Evolutionary conservation across 2,888 invertebrate species (phyloP), one percentile per base, ranked within the genome.

Genomic region (Sisyra nigra): DNA sequence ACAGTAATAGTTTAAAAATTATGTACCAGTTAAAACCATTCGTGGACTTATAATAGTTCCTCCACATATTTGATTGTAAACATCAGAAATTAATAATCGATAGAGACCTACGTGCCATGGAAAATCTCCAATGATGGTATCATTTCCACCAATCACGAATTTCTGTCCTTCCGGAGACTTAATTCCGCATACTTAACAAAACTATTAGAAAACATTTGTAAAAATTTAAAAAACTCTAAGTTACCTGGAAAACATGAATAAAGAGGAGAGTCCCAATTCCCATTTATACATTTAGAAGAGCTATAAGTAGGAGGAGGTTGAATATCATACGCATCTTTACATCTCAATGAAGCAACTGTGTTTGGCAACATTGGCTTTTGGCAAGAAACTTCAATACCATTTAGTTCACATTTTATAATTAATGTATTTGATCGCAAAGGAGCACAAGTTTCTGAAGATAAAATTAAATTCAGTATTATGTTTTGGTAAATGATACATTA

Each of bases 61-160:
- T 3, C 57, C 59, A 47, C 59, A 60, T 31, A 52, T 48, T 18
- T 52, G 50, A 3, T 19, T 18, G 3, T 42, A 41, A 7, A 7
- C 7, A 2, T 41, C 45, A 1, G 11, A 17, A 5, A 44, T 24
- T 33, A 45, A 38, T 18, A n/a, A 3, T 24, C 7, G 39, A 44
- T 55, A 60, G 38, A 60, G 29, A 2, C 56, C 59, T 6, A 53
- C 50, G 11, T 56, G 54, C 60, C 60, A 60, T 11, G 60, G 60
- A 45, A 56, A 60, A 35, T 54, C 48, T 4, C 57, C 59, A 45
- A 47, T 50, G 37, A 48, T 49, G 0, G 55, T 55, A n/a, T 17
- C 43, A 24, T 42, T 24, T 3, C 57, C 58, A 19, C 51, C 51
- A n/a, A 61, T 52, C 6, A 58, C 48, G 18, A 60, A 45, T 11